Evolutionary conservation across 2,888 invertebrate species (phyloP).

Genomic region (Philopedon plagiatum): DNA sequence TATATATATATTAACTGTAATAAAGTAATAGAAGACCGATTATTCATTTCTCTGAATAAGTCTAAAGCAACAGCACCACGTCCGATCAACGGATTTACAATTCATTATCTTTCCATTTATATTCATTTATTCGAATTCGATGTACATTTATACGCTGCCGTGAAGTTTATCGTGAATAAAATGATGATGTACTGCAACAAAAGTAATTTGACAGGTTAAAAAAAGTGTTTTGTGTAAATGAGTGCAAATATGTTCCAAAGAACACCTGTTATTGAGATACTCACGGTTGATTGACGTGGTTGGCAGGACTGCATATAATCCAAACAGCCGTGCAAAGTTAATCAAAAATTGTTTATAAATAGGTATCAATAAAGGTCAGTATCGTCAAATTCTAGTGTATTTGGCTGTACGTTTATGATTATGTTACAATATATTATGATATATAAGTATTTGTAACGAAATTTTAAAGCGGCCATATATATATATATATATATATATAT

Average conservation of each 20-base stretch:
- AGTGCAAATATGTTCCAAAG: background rate
- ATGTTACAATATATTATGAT: too few relatives aligned
- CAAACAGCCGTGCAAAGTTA: too few relatives aligned
- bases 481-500: too few relatives aligned
- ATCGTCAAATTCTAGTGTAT: too few relatives aligned
- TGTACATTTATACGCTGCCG: background rate
- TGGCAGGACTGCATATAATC: too few relatives aligned
- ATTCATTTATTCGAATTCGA: conserved; percentile 18
- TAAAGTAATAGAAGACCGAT: background rate
- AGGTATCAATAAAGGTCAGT: too few relatives aligned
- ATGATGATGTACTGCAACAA: background rate
- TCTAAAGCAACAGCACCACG: background rate
- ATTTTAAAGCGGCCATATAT: too few relatives aligned
- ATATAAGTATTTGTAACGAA: too few relatives aligned
- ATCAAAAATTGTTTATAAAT: too few relatives aligned
- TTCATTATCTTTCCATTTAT: conserved; percentile 3
- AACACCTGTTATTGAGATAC: background rate
- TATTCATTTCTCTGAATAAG: background rate
- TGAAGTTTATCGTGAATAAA: background rate
- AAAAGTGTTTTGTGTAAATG: conserved; percentile 5
- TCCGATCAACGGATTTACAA: background rate
- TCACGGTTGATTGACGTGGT: background rate
- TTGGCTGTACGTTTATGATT: too few relatives aligned
- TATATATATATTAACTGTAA: too few relatives aligned
- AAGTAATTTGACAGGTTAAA: background rate